A percentile compares a stretch with the other conserved stretches of the same genome.
These are phyloP conservation scores for Petrocephalus zakoni DNA, from an alignment of 2,113 vertebrate genomes.

Conservation along the genomic window DNA sequence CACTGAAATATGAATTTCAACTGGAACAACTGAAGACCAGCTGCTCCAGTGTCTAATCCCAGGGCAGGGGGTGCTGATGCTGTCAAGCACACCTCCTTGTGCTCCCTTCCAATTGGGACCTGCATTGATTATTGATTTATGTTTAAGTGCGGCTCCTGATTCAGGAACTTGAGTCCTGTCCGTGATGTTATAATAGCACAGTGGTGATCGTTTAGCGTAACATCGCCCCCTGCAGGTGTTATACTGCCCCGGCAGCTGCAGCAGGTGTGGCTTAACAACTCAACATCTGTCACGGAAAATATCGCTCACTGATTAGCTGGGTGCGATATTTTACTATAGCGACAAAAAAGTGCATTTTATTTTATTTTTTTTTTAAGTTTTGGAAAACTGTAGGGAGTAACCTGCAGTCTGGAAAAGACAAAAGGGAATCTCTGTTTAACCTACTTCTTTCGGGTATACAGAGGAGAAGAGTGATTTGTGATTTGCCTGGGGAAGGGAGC, in stretches of 20 bases:
- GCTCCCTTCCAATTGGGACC: not conserved
- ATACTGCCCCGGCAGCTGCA: not conserved
- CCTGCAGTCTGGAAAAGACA: not conserved
- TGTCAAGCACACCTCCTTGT: not conserved
- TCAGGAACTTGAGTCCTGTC: not conserved
- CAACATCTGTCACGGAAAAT: not conserved
- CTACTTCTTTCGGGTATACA: not conserved
- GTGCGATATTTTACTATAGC: not conserved
- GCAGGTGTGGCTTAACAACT: not conserved
- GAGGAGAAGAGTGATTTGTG: not conserved
- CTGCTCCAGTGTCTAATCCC: not conserved
- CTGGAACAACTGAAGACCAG: too few relatives aligned
- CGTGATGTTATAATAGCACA: not conserved
- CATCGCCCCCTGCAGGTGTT: not conserved
- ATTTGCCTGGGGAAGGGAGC: not conserved
- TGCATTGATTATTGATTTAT: not conserved
- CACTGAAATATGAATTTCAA: not conserved
- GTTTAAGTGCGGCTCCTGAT: not conserved
- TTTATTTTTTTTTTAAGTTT: too few relatives aligned
- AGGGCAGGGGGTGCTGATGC: not conserved
- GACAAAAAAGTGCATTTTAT: not conserved
- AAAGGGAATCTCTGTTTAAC: not conserved
- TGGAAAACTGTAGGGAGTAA: too few relatives aligned
- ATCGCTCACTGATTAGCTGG: not conserved
- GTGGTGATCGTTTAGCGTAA: not conserved